phyloP scores from a whole-genome alignment of 2,888 invertebrate genomes.

The Synergus umbraculus region DNA sequence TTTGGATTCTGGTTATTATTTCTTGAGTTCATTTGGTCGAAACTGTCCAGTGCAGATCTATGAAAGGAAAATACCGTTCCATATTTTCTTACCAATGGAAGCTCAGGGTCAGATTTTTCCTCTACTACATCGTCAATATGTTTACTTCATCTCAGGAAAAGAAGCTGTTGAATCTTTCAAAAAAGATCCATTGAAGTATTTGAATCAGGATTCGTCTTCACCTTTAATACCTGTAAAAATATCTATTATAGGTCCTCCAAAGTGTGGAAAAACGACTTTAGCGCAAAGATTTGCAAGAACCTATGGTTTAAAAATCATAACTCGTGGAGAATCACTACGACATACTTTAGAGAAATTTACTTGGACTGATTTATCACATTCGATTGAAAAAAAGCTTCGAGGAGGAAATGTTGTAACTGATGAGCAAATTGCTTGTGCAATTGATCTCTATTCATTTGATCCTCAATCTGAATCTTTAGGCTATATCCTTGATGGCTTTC shows the following conservation, averaged over 20 bases:
- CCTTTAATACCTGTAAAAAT: conserved; percentile 80
- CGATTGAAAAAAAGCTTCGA: conserved; percentile 75
- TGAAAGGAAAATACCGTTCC: conserved; percentile 78
- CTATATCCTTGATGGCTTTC: conserved; percentile 83
- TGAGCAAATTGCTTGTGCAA: conserved; percentile 78
- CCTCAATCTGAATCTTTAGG: conserved; percentile 79
- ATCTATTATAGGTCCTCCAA: conserved; percentile 82
- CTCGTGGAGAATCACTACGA: conserved; percentile 79
- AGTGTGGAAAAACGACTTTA: conserved; percentile 81
- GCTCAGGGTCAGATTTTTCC: conserved; percentile 78
- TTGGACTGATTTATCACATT: conserved; percentile 79
- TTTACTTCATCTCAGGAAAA: conserved; percentile 81
- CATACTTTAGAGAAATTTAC: conserved; percentile 78
- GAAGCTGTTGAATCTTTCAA: conserved; percentile 79
- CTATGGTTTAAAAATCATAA: conserved; percentile 80
- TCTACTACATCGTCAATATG: conserved; percentile 80
- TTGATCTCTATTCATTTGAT: conserved; percentile 79
- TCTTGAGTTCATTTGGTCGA: conserved; percentile 82
- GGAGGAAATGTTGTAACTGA: conserved; percentile 77
- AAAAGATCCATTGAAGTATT: conserved; percentile 80
- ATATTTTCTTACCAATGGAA: conserved; percentile 78
- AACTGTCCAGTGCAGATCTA: conserved; percentile 83
- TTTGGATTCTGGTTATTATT: conserved; percentile 80
- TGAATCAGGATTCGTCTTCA: conserved; percentile 75
- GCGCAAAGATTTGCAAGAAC: conserved; percentile 79